These are phyloP conservation scores for Promerops cafer DNA, from an alignment of 2,113 vertebrate species.

Conservation along the genomic window DNA sequence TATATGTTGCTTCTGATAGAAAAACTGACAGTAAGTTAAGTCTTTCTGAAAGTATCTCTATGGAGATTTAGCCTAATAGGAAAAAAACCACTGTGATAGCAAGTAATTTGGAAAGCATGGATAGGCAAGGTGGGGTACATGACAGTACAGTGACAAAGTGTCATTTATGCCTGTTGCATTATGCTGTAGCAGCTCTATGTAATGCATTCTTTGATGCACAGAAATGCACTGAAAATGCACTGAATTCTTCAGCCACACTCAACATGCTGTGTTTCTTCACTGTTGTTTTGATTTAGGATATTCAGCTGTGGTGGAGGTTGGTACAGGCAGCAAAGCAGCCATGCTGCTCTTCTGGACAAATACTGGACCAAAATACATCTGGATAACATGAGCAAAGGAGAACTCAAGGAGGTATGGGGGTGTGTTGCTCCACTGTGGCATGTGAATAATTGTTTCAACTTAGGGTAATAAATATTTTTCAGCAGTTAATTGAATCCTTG, in stretches of 20 bases:
- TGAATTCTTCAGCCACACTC: neutral
- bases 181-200: neutral
- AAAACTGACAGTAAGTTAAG: neutral
- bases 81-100: neutral
- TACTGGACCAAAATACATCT: conserved; percentile 92
- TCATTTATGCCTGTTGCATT: neutral
- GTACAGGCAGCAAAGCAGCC: conserved; percentile 86
- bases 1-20: neutral
- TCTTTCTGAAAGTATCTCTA: neutral
- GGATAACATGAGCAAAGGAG: conserved; percentile 82
- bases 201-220: neutral
- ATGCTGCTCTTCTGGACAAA: conserved; percentile 88
- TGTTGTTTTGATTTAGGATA: conserved; percentile 72
- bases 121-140: rapidly evolving
- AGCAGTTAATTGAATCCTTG: neutral
- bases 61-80: neutral
- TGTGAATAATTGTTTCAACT: neutral
- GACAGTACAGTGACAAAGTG: neutral
- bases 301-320: conserved; percentile 82
- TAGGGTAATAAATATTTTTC: neutral
- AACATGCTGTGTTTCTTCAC: neutral
- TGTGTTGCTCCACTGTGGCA: neutral
- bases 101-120: neutral
- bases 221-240: neutral
- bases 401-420: conserved; percentile 84